Base-by-base conservation (phyloP, 2,888 invertebrate genomes). In the Oegoconia quadripuncta region DNA sequence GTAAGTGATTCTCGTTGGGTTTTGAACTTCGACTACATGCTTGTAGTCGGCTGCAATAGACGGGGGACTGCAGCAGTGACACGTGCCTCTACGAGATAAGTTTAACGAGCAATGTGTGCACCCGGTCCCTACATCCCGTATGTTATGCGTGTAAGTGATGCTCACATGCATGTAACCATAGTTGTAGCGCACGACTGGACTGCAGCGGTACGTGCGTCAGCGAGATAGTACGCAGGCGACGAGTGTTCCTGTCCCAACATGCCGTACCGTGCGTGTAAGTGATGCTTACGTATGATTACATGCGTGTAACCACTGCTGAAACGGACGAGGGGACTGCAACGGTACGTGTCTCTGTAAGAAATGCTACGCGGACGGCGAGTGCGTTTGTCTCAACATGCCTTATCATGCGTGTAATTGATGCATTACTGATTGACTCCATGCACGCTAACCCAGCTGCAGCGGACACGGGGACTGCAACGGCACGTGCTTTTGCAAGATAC, bases 191-290 rank as follows among this genome's bases (percentile, higher is more conserved):
- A n/a, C 12, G 97, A 13, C 96, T 96, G 82, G 97, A 96, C 79
- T 91, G 94, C 71, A 95, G 97, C 75, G 96, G 96, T 50, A 95
- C 95, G 38, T 97, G 97, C 72, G 89, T 96, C 54, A 97, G 97
- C 79, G 96, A 96, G 89, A 97, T 96, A 58, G 90, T 97, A 93
- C 75, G 90, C 95, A 42, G 97, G 97, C 7, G 92, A 93, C 43
- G 91, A 93, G 64, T 96, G 97, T 71, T 92, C 93, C 42, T 92
- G 93, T 18, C 95, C 93, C 47, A 96, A 97, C 79, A 75, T 95
- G 56, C 93, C 94, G 18, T 97, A 96, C 67, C 95, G 91, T 62
- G 89, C 89, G 18, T 88, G 89, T 70, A 43, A 66, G 64, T 65
- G 33, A 9, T 9, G 9, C 22, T 9, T 9, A 22, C 2, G n/a